Percentiles rank a stretch among this genome's conserved stretches.
phyloP scores from a whole-genome alignment of 2,797 vertebrate species.

The Poeciliopsis turneri region DNA sequence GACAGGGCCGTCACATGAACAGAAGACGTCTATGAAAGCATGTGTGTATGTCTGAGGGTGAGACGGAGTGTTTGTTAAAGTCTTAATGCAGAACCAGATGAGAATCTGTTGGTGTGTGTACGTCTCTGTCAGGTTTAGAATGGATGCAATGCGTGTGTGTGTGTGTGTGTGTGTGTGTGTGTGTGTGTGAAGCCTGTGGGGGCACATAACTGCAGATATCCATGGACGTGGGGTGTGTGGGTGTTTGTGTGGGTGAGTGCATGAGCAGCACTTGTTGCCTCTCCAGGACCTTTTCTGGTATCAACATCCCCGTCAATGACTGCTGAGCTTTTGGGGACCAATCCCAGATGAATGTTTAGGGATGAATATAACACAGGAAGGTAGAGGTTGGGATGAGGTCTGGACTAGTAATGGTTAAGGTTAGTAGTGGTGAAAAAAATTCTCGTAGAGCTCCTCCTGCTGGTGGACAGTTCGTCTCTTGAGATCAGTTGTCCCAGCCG shows the following conservation, averaged over 20 bases:
- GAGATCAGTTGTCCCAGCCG: not conserved
- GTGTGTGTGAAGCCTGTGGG: not conserved
- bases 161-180: too few species aligned
- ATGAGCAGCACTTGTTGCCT: not conserved
- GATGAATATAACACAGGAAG: not conserved
- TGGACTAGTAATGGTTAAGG: not conserved
- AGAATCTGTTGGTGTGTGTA: not conserved
- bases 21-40: constrained; percentile 39
- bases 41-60: constrained; percentile 27
- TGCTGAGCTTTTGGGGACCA: not conserved
- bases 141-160: not conserved
- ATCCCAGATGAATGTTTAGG: not conserved
- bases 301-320: not conserved
- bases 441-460: not conserved
- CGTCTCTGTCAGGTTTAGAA: not conserved
- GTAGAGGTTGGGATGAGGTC: not conserved
- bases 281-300: not conserved
- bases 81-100: constrained; percentile 1
- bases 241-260: not conserved
- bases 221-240: not conserved
- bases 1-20: constrained; percentile 69
- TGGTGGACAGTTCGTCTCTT: not conserved
- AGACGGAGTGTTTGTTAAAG: not conserved
- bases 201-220: not conserved
- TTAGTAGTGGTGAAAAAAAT: not conserved